Conservation (phyloP, 2,113 vertebrate species). For the Phyllostomus hastatus region DNA sequence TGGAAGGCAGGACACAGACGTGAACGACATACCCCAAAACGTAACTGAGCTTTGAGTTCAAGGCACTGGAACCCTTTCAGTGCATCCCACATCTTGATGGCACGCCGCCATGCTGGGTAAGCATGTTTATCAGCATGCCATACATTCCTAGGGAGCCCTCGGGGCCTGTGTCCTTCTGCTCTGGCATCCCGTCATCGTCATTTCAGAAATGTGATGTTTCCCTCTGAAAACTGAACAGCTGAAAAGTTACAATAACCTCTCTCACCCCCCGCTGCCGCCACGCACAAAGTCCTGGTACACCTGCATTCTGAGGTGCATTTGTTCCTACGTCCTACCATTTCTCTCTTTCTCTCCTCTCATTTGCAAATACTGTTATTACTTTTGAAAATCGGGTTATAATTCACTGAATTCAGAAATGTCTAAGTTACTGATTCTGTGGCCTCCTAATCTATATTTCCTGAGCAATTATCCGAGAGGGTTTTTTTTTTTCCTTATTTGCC, state of each 20-base stretch:
- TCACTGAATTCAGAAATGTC: not conserved
- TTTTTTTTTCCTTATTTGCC: not conserved
- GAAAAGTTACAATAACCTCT: not conserved
- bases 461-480: not conserved
- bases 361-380: not conserved
- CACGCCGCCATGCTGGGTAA: fast-evolving
- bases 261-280: not conserved
- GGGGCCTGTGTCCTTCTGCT: not conserved
- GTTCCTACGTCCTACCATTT: not conserved
- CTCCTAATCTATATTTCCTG: not conserved
- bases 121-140: not conserved
- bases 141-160: not conserved
- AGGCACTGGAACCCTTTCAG: not conserved
- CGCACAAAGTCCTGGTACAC: not conserved
- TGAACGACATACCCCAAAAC: not conserved
- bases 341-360: not conserved
- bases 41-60: not conserved
- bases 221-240: not conserved
- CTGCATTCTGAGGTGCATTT: not conserved
- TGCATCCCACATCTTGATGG: not conserved
- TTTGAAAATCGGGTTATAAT: slow-evolving; percentile 17
- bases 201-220: slow-evolving; percentile 20
- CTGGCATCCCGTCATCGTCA: not conserved
- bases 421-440: not conserved
- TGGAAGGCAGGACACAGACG: not conserved